Evolutionary conservation across 2,888 invertebrate genomes (phyloP), one percentile per base, ranked within the genome.

Genomic region (Hymenopus coronatus): DNA sequence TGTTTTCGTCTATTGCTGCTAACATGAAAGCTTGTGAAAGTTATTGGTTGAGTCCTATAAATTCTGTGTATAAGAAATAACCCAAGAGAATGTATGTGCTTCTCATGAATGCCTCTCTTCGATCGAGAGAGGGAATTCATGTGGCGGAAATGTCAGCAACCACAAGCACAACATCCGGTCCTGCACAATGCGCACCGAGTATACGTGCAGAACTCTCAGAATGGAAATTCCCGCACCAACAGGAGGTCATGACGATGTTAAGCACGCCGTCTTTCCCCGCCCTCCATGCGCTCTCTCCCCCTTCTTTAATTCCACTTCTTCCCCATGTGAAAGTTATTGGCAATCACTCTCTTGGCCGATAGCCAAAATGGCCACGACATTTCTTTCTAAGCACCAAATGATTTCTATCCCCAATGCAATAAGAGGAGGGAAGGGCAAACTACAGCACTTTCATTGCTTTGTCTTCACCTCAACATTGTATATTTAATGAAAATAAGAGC

Each of bases 291-390:
- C 54, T 15, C 54, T 25, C 27, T 82, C 28, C 87, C 87, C 70
- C 27, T 82, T 15, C 28, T n/a, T 82, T 25, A 14, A 20, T 54
- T 28, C 86, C 30, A 20, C 20, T 70, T 20, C 20, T 70, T 28
- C 81, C 81, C 28, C 86, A 84, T 12, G 70, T 84, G 54, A 70
- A 88, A 84, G 85, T 84, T 88, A 88, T 88, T 84, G 82, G 85
- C 54, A 88, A 88, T 88, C 88, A 88, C 84, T 84, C 84, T 83
- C 70, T 84, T 88, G 88, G 88, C 84, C 84, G 54, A 84, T 88
- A 82, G 88, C 88, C 88, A 88, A 70, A 33, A 33, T n/a, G 87
- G 81, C 82, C 82, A 33, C 82, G 82, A 87, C 87, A 87, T 87
- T 87, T 82, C 82, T 87, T 82, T 40, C 87, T 87, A 87, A 87